Base-by-base conservation (phyloP, 2,797 vertebrate species). In the Urocyon cinereoargenteus region DNA sequence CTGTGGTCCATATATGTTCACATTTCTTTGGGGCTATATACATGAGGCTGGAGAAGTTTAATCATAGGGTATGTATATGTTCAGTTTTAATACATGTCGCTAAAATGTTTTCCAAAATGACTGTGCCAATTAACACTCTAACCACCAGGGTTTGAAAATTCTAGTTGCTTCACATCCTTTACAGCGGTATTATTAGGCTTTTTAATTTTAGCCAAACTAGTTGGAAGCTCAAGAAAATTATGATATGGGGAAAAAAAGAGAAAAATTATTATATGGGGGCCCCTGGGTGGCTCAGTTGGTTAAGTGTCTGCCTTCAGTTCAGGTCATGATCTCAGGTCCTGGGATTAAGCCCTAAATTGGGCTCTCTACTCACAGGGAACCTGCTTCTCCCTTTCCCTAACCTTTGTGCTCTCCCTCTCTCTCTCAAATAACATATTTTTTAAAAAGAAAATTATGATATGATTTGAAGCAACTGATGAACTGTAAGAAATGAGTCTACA, bases 171-270 rank as follows among this genome's bases (percentile, higher is more conserved):
- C 14, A 84, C 19, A 92, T 53, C 26, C 55, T 95, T 73, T 55
- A 26, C 21, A 84, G n/a, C 3, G 51, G 12, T 77, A 61, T 31
- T 55, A 24, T 62, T 40, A 84, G 34, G 75, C 22, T 91, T 79
- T 72, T 53, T 73, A 79, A 78, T 59, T 92, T 66, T 79, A 79
- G 36, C 15, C 55, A 91, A 22, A 57, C 24, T 75, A 62, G 22
- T 89, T 59, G 31, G 66, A 95, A 82, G 86, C n/a, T 61, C 73
- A 90, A 64, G 34, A 72, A 88, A 84, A 70, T n/a, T 34, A 57
- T 73, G 34, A 75, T 31, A 87, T n/a, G 19, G 40, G 40, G 40
- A 45, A 8, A 45, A 45, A 45, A 45, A 45, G 40, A 45, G 40
- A 45, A 45, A 45, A 45, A 45, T 1, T 45, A 45, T 45, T 6